Evolutionary conservation across 2,113 vertebrate species (phyloP), one percentile per base, ranked within the genome.

Genomic region (Vombatus ursinus): DNA sequence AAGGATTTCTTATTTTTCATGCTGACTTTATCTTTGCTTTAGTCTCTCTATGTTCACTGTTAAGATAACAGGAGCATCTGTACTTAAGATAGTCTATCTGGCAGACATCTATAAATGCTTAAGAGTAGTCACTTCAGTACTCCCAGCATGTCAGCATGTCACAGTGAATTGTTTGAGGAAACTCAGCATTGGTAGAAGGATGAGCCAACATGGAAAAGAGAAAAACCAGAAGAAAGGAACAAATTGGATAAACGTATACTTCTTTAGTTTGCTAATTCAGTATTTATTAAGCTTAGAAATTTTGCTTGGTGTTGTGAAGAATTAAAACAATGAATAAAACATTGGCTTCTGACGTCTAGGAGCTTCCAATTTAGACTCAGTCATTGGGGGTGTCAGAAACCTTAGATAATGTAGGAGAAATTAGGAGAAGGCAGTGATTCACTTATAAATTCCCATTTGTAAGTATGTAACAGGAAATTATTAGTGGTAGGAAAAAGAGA

Each of bases 401-500:
- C 68, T 84, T 44, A 44, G 12, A 16, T 68, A 37, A 68, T 90
- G 68, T 52, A 91, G 37, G 93, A 48, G 94, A 94, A 93, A 95
- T 57, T 8, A 61, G 50, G 44, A 93, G 93, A 97, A 96, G 96
- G 92, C 96, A 97, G 57, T 91, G 57, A 50, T 68, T 98, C 93
- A 47, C 92, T 96, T 90, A 96, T 94, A 96, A 97, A 95, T 92
- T 96, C 90, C 94, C 93, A 96, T 61, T 94, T 95, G 92, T 90
- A 84, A 48, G 90, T 92, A 23, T 61, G 48, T 90, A 50, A 94
- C 93, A 89, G 90, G 94, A 94, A 50, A 53, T 23, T 96, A 92
- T 96, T 91, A 61, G 52, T 84, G 91, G 92, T 90, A 11, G n/a
- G 4, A n/a, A 47, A 52, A 92, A 91, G 51, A 90, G 91, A 50